Evolutionary conservation across 2,888 invertebrate genomes (phyloP).

Genomic region (Apodemia zela): DNA sequence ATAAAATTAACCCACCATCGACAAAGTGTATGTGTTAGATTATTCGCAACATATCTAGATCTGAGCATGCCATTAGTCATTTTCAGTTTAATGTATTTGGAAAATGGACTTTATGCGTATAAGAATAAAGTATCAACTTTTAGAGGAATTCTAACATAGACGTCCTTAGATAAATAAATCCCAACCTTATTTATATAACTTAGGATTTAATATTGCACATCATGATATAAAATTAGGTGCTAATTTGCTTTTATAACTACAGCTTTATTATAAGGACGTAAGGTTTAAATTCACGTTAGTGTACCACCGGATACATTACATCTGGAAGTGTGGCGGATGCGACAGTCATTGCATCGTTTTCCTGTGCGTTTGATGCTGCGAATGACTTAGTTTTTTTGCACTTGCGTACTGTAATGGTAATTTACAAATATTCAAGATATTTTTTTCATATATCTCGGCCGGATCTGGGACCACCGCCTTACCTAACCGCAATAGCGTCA

Average conservation of each 20-base stretch:
- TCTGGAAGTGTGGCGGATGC: conserved; percentile 46
- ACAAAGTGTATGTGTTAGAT: too few relatives aligned
- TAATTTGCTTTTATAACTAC: neutral
- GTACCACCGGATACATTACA: conserved; percentile 27
- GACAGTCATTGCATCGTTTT: conserved; percentile 48
- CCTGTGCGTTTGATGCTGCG: conserved; percentile 47
- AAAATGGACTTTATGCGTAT: neutral
- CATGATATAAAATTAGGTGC: neutral
- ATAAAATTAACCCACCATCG: too few relatives aligned
- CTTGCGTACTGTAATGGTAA: conserved; percentile 4
- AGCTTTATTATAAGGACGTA: neutral
- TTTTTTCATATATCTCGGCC: too few relatives aligned
- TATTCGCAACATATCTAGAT: too few relatives aligned
- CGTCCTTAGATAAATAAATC: neutral
- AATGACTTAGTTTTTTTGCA: conserved; percentile 13
- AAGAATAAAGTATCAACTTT: neutral
- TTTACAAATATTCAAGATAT: neutral
- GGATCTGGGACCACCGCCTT: too few relatives aligned
- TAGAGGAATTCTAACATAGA: neutral
- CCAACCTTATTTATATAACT: neutral
- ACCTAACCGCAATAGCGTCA: too few relatives aligned
- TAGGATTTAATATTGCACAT: neutral
- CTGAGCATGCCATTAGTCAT: neutral
- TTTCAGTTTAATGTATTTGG: neutral
- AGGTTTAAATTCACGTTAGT: neutral